Base-by-base conservation (phyloP, 2,113 vertebrate species). In the Pseudolaguvia tuberculata region DNA sequence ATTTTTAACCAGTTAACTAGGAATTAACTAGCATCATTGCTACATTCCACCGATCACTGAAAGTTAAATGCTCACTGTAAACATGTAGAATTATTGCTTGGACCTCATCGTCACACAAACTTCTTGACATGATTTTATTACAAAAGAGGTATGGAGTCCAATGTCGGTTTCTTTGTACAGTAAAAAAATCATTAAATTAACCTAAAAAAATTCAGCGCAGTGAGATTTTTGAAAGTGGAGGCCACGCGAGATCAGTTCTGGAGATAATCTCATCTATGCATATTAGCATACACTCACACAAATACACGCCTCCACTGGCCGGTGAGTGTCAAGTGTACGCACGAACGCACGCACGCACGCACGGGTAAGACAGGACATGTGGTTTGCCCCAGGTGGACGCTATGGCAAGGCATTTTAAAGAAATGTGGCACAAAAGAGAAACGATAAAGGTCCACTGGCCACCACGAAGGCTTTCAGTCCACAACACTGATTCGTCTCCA, bases 131-230 rank as follows among this genome's bases (percentile, higher is more conserved):
- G 69, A 85, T 91, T 92, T 92, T 91, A 91, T 92, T 91, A 89
- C 85, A 84, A 80, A 84, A 88, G 86, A 85, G 86, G 86, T 89
- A 89, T 87, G 85, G 83, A 90, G 88, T 92, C 90, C 88, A 91
- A 86, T 88, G 87, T 91, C 89, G 87, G 85, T 84, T 89, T 78
- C 87, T 89, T 89, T 91, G 84, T 91, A 90, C 88, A 91, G 88
- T 92, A 91, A 91, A 92, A 35, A 92, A 92, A 92, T 87, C 90
- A 88, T 81, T 91, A 91, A 92, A 91, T 89, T 87, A 90, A 90
- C 88, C 83, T 88, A 82, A 87, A 86, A 86, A 42, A 21, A 82
- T 84, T 87, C 83, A 84, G 85, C 84, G 85, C 86, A 87, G 82
- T 86, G 86, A 89, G 86, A 87, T 84, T 81, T 74, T 58, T 77